phyloP scores from a whole-genome alignment of 2,113 vertebrate species.

The Pedionomus torquatus region DNA sequence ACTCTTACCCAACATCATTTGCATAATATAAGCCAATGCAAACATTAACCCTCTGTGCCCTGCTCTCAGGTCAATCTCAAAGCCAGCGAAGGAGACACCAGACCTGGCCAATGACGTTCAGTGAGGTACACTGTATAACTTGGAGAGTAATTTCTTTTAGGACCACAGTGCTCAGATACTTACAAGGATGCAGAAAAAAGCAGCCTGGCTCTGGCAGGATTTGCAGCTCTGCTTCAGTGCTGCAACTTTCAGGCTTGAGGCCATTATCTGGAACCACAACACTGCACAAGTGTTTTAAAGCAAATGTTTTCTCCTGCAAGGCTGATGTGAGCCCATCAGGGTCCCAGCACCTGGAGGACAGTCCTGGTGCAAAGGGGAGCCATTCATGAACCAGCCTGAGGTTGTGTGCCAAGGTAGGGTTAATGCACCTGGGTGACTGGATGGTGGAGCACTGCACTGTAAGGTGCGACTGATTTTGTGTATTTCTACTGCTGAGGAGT shows the following conservation, averaged over 20 bases:
- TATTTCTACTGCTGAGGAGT: neutral
- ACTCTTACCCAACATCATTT: neutral
- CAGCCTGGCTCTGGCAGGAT: neutral
- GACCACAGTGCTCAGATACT: neutral
- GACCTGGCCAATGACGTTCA: too few species aligned
- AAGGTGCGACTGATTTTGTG: accelerated
- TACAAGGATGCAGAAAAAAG: accelerated
- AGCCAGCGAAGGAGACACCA: neutral
- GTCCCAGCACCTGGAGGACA: accelerated
- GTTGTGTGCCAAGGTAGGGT: accelerated
- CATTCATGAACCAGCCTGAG: accelerated
- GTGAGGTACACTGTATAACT: neutral
- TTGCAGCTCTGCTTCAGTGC: neutral
- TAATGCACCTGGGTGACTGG: neutral
- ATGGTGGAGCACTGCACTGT: neutral
- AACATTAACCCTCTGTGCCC: neutral
- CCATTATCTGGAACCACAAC: neutral
- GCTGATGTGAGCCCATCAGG: neutral
- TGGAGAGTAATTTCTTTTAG: neutral
- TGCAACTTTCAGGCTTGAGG: neutral
- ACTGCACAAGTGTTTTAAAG: neutral
- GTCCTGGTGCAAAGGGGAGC: neutral
- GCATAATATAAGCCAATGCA: neutral
- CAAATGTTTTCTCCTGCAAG: neutral
- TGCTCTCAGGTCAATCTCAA: neutral